Percentiles rank a stretch among this genome's conserved stretches.
Conservation (phyloP, 2,113 vertebrate species). For the Poecilia latipinna region DNA sequence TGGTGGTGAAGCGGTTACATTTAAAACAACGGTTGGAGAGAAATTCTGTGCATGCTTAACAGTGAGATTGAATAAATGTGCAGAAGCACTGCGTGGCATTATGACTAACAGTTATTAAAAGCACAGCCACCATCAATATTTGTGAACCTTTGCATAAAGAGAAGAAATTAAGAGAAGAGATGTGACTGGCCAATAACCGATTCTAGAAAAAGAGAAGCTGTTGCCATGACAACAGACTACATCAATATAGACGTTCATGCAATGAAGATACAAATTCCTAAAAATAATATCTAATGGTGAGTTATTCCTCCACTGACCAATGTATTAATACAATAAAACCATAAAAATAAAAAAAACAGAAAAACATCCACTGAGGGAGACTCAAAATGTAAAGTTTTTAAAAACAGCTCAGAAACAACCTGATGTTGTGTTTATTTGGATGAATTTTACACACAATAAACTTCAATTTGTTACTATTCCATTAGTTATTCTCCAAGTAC, state of each 20-base stretch:
- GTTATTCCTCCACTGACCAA: too few relatives aligned
- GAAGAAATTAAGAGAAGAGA: neutral
- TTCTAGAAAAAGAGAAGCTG: neutral
- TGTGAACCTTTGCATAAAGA: neutral
- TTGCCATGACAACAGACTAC: neutral
- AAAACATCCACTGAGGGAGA: too few relatives aligned
- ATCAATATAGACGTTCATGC: neutral
- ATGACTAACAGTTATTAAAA: neutral
- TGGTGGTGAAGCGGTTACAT: conserved; percentile 47
- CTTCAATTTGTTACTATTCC: too few relatives aligned
- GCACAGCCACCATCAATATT: too few relatives aligned
- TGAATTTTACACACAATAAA: too few relatives aligned
- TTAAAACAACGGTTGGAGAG: neutral
- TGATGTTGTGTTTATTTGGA: too few relatives aligned
- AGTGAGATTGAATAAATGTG: neutral
- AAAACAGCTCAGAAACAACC: too few relatives aligned
- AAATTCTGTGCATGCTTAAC: neutral
- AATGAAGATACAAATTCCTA: neutral
- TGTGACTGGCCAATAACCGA: neutral
- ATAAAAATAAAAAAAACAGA: too few relatives aligned
- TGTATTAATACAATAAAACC: too few relatives aligned
- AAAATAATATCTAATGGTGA: too few relatives aligned
- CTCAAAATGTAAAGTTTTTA: too few relatives aligned
- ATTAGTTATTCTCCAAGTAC: too few relatives aligned
- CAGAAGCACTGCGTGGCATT: neutral